Percentiles rank a stretch among this genome's conserved stretches.
phyloP scores from a whole-genome alignment of 1,140 invertebrate species.

The Rhopalosiphum padi region DNA sequence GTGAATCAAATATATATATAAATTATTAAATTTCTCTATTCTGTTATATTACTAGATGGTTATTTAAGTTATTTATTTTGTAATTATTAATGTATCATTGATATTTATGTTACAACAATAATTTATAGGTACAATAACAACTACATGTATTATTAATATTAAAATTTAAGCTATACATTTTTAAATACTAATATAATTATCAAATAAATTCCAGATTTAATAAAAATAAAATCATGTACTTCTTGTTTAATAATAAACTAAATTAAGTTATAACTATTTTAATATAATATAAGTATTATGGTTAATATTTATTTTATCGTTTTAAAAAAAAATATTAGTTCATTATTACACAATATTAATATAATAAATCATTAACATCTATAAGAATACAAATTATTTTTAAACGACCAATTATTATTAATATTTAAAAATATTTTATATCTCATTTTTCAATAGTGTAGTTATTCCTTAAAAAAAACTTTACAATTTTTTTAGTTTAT shows the following conservation, averaged over 20 bases:
- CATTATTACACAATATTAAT: too few relatives aligned
- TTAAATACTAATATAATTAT: neutral
- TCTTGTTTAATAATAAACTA: too few relatives aligned
- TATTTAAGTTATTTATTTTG: too few relatives aligned
- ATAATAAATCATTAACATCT: neutral
- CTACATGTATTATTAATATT: neutral
- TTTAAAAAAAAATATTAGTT: too few relatives aligned
- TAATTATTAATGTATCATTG: too few relatives aligned
- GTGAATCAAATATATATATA: too few relatives aligned
- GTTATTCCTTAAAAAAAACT: neutral
- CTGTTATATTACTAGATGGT: too few relatives aligned
- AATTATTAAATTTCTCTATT: too few relatives aligned
- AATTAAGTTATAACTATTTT: neutral
- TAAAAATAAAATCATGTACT: neutral
- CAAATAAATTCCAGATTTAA: neutral
- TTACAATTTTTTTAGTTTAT: neutral
- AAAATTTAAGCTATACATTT: neutral
- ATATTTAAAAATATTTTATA: neutral
- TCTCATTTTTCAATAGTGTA: neutral
- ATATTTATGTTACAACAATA: neutral
- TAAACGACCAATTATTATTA: neutral
- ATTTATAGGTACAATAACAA: neutral
- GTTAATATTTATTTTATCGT: neutral
- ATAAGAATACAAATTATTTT: neutral
- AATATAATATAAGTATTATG: too few relatives aligned